Evolutionary conservation across 2,888 invertebrate genomes (phyloP), one percentile per base, ranked within the genome.

Genomic region (Sphaerophoria rueppellii): DNA sequence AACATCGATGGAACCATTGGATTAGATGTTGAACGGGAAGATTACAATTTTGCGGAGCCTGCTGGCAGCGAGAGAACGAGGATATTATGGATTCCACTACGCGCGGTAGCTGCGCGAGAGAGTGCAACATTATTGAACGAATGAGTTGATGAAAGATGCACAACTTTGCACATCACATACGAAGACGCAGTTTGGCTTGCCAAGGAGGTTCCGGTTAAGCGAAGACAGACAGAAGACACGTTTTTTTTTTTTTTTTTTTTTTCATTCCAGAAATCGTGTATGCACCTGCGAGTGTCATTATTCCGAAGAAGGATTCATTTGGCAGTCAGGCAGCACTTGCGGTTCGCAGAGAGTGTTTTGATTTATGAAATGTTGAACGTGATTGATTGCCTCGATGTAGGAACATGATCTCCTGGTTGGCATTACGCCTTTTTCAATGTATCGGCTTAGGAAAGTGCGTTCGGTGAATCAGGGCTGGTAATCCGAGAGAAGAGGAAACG

Each of bases 241-340:
- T 43, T 3, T 24, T 40, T 40, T 4, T 40, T 9, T 12, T 32
- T 16, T 12, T 32, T 14, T 4, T 24, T 40, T 16, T 6, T 60
- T 32, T n/a, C 40, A 54, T 37, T 9, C 16, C 34, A 24, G 16
- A 70, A 71, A 63, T 79, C 76, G 63, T 77, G 77, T 65, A 81
- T 85, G 85, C 85, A 85, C 85, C 85, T 85, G 85, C 81, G 70
- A 85, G 60, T 60, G 77, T 85, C 76, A 85, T 81, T 85, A 85
- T 85, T 85, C 85, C 35, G 24, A 70, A 81, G 81, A 81, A 73
- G 70, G 85, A 60, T 60, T 40, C 60, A 43, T 50, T 24, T 24
- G 2, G 24, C 24, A 24, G 24, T 24, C 24, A 2, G 24, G 24
- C 24, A 24, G 24, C 1, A 2, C 24, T 24, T 24, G 24, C 24